Percentiles rank a stretch among this genome's conserved stretches.
These are phyloP conservation scores for Anas bernieri DNA, from an alignment of 2,797 vertebrate genomes.

Conservation along the genomic window DNA sequence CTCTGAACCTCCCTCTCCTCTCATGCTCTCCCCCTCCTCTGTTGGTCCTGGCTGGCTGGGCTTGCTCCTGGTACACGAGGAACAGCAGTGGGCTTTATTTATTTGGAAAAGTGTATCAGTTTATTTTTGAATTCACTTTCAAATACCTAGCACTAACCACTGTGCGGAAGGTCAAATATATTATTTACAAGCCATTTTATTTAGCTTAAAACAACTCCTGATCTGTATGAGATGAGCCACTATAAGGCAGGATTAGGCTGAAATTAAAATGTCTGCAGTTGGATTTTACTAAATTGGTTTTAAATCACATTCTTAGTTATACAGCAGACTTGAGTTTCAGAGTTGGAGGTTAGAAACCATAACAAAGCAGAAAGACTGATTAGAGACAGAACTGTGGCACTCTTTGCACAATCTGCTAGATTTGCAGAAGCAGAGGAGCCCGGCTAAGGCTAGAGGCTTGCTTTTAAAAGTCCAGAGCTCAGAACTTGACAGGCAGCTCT, in stretches of 20 bases:
- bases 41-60: background rate
- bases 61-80: background rate
- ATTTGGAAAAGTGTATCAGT: background rate
- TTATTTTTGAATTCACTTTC: constrained; percentile 4
- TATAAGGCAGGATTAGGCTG: constrained; percentile 22
- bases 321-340: background rate
- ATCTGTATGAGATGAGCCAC: background rate
- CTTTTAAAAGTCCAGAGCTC: background rate
- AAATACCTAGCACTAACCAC: background rate
- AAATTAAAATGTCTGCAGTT: constrained; percentile 48
- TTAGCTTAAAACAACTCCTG: constrained; percentile 16
- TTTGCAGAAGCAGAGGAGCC: background rate
- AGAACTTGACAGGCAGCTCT: background rate
- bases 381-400: background rate
- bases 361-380: background rate
- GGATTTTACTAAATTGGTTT: constrained; percentile 53
- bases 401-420: background rate
- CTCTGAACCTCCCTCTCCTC: background rate
- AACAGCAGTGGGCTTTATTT: background rate
- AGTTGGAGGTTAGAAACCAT: background rate
- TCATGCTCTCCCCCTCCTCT: background rate
- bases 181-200: constrained; percentile 2
- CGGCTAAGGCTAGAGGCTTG: background rate
- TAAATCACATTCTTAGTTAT: constrained; percentile 28
- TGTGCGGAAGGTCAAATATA: background rate